Base-by-base conservation (phyloP, 2,797 vertebrate genomes). In the Microchirus variegatus region DNA sequence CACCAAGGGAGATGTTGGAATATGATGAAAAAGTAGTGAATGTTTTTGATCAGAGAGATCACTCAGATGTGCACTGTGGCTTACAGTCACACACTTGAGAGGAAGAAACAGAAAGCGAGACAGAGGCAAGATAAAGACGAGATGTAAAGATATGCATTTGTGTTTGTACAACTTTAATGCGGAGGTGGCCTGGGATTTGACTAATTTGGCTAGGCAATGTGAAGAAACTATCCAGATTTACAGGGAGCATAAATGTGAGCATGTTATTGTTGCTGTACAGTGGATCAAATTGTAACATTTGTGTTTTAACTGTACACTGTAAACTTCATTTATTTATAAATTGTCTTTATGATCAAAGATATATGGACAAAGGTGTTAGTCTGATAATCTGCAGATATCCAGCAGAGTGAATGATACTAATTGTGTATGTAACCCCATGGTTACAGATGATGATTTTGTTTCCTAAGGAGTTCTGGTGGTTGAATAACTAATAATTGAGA, bases 1-100 rank as follows among this genome's bases (percentile, higher is more conserved):
- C 31, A 48, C 78, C 82, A 40, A 73, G 83, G 73, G 75, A 87
- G 42, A 65, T 73, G 77, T 64, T 56, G 68, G 67, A 71, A 67
- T 47, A 58, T 67, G 77, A 84, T 84, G 73, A 84, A 82, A 82
- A 82, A 70, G 41, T 49, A 59, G 48, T 3, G 17, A 49, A 61
- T 73, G 45, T 71, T 74, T 64, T 76, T 74, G 44, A 83, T 85
- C 72, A 66, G 19, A 6, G 3, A 54, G 68, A 70, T 82, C 69
- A 74, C 31, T 70, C 51, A 22, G 75, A 52, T 55, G 62, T 50
- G 46, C 37, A 44, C 1, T 37, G 43, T 66, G 55, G 49, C 54
- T 48, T 10, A 51, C 51, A 11, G 5, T 52, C 66, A 51, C 14
- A 51, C 14, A 55, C 35, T 38, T 53, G 64, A 53, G 53, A 72